These are phyloP conservation scores for Ptychochromis oligacanthus DNA, from an alignment of 2,113 vertebrate species.

Conservation along the genomic window DNA sequence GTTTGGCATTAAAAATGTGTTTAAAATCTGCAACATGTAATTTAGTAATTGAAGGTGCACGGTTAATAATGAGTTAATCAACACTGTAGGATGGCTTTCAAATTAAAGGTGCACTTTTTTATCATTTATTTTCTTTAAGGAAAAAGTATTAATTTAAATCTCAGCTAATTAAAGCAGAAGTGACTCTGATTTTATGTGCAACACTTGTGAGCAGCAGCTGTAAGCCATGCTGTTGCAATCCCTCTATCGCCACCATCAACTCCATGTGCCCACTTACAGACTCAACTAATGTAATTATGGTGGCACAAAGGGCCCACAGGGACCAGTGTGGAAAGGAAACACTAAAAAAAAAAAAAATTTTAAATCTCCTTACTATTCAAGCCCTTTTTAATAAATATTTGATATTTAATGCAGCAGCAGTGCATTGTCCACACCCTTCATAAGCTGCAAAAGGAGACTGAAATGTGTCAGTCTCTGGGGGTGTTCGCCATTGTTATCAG, in stretches of 20 bases:
- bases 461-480: slow-evolving; percentile 61
- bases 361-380: slow-evolving; percentile 63
- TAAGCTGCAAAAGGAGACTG: slow-evolving; percentile 65
- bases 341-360: slow-evolving; percentile 68
- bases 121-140: neutral
- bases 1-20: neutral
- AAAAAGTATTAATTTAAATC: neutral
- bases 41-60: slow-evolving; percentile 8
- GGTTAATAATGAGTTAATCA: slow-evolving; percentile 34
- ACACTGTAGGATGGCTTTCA: slow-evolving; percentile 19
- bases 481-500: slow-evolving; percentile 67
- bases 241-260: slow-evolving; percentile 53
- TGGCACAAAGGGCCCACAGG: slow-evolving; percentile 45
- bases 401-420: slow-evolving; percentile 67
- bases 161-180: slow-evolving; percentile 23
- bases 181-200: slow-evolving; percentile 52
- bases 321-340: slow-evolving; percentile 41
- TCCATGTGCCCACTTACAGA: slow-evolving; percentile 49
- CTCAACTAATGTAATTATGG: slow-evolving; percentile 65
- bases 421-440: slow-evolving; percentile 69
- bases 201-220: slow-evolving; percentile 63
- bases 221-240: slow-evolving; percentile 63
- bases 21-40: slow-evolving; percentile 27
- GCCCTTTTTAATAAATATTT: slow-evolving; percentile 59
- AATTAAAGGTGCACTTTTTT: slow-evolving; percentile 7